A percentile compares a stretch with the other conserved stretches of the same genome.
phyloP scores from a whole-genome alignment of 2,888 invertebrate species.

The Zonitis immaculata region DNA sequence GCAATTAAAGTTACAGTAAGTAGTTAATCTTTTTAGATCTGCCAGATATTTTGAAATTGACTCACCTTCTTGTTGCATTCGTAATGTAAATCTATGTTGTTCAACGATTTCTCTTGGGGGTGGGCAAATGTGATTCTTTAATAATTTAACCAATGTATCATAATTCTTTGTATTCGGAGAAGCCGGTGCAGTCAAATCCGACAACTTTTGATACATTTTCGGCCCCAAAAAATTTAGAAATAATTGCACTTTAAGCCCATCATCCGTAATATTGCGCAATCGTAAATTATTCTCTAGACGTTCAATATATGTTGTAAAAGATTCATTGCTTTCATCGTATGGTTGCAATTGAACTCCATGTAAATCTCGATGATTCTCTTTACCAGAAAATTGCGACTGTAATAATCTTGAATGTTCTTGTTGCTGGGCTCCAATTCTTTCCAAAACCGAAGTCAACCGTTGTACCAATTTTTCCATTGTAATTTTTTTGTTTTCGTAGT shows the following conservation, averaged over 20 bases:
- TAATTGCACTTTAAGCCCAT: slow-evolving; percentile 3
- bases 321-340: too few species aligned
- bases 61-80: slow-evolving; percentile 17
- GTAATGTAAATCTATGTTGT: slow-evolving; percentile 18
- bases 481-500: too few species aligned
- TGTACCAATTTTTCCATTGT: too few species aligned
- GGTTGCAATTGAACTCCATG: too few species aligned
- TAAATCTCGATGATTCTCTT: too few species aligned
- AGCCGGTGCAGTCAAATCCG: slow-evolving; percentile 12
- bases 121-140: slow-evolving; percentile 14
- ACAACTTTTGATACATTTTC: slow-evolving; percentile 11
- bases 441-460: too few species aligned
- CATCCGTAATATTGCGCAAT: too few species aligned
- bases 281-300: too few species aligned
- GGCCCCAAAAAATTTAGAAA: slow-evolving; percentile 14
- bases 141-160: slow-evolving; percentile 10
- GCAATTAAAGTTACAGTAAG: slow-evolving; percentile 13
- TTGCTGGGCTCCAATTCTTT: too few species aligned
- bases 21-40: slow-evolving; percentile 16
- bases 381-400: too few species aligned
- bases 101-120: slow-evolving; percentile 16
- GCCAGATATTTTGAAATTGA: slow-evolving; percentile 10
- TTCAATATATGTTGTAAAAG: too few species aligned
- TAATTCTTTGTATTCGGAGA: slow-evolving; percentile 12
- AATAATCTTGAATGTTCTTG: too few species aligned